Conservation (phyloP, 1,140 invertebrate genomes). For the Solenopsis fugax region DNA sequence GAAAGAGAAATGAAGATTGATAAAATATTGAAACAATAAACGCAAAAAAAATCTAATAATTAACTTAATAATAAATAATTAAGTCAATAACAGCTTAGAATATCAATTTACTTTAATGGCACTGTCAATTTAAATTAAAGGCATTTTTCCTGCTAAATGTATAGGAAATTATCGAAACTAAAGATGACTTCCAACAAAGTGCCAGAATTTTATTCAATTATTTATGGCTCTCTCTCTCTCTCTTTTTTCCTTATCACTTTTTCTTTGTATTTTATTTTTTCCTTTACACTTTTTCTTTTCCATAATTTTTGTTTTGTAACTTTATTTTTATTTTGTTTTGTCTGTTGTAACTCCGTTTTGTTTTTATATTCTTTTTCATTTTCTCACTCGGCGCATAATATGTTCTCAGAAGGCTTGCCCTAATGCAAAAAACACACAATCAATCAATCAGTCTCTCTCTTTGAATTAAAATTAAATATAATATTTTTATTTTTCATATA, state of each 20-base stretch:
- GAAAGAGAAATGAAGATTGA: background rate
- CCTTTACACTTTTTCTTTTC: too few relatives aligned
- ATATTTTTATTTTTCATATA: background rate
- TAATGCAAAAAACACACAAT: too few relatives aligned
- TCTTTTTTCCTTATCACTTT: too few relatives aligned
- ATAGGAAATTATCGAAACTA: background rate
- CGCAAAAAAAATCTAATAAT: background rate
- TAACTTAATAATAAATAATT: constrained; percentile 7
- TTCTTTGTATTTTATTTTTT: too few relatives aligned
- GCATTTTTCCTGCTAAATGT: background rate
- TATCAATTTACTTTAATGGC: background rate
- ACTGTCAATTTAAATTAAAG: background rate
- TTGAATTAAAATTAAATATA: background rate
- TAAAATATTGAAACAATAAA: background rate
- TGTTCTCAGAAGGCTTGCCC: too few relatives aligned
- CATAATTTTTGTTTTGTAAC: too few relatives aligned
- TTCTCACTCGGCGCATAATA: too few relatives aligned
- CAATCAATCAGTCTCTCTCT: background rate
- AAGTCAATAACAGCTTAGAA: background rate
- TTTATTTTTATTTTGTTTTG: too few relatives aligned
- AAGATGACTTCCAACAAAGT: background rate
- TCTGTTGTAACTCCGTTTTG: too few relatives aligned
- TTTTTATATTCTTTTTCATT: too few relatives aligned
- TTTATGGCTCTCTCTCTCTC: constrained; percentile 2
- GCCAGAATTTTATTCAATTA: background rate